These are phyloP conservation scores for Pelosia muscerda DNA, from an alignment of 2,888 invertebrate species.

Conservation along the genomic window DNA sequence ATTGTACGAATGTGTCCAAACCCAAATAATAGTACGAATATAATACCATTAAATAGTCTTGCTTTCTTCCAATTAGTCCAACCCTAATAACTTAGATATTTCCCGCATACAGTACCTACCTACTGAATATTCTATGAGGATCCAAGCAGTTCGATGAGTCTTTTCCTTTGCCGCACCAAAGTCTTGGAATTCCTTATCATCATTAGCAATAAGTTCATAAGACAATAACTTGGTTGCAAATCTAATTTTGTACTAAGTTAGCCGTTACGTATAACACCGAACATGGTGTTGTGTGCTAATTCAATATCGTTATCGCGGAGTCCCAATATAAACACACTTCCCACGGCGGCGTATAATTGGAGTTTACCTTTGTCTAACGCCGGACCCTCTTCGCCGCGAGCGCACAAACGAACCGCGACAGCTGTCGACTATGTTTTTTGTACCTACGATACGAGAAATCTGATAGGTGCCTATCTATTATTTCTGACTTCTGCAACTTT, in stretches of 20 bases:
- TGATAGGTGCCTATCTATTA: background rate
- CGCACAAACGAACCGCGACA: background rate
- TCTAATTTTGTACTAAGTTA: background rate
- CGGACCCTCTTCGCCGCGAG: background rate
- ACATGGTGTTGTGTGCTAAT: background rate
- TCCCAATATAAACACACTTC: background rate
- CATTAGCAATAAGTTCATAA: too few relatives aligned
- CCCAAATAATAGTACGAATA: too few relatives aligned
- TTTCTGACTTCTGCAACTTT: background rate
- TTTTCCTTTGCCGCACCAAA: too few relatives aligned
- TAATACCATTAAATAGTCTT: too few relatives aligned
- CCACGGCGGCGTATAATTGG: conserved; percentile 1
- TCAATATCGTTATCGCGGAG: background rate
- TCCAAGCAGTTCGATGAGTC: too few relatives aligned
- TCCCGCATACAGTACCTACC: too few relatives aligned
- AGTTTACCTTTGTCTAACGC: conserved; percentile 1
- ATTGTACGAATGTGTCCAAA: too few relatives aligned
- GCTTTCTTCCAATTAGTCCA: too few relatives aligned
- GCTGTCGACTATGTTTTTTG: background rate
- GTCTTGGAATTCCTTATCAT: too few relatives aligned
- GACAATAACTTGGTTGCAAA: background rate
- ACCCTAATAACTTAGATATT: too few relatives aligned
- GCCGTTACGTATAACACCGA: background rate
- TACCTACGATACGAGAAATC: background rate
- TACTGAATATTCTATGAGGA: too few relatives aligned